Evolutionary conservation across 2,888 invertebrate genomes (phyloP), one percentile per base, ranked within the genome.

Genomic region (Lepeophtheirus nordmannii): DNA sequence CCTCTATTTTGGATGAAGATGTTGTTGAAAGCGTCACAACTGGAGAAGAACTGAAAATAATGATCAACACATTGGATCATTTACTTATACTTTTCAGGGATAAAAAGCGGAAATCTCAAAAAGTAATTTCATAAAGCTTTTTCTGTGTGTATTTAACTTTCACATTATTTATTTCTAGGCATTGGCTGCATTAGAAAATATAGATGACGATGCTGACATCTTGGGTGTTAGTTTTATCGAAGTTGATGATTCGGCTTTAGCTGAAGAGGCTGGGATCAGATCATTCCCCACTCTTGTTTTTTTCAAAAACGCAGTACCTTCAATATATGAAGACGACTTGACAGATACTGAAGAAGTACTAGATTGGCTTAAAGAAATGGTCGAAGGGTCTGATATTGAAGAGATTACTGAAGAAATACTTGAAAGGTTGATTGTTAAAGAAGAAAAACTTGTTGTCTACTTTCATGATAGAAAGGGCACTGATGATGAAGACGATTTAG

Each of bases 361-460:
- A 46, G 89, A 89, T 62, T 92, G 92, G 92, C 76, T 92, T 71
- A 78, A 90, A 37, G 89, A 91, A 75, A 91, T 91, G 74, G 72
- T 73, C 58, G 85, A 85, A 73, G 85, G 86, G 1, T 90, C 91
- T 10, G 92, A 91, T 7, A 92, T 92, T 72, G 92, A 92, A 78
- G 91, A 91, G 78, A 89, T 92, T 56, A 90, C 90, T 7, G 91
- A 91, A 75, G 91, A 91, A 78, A 90, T 92, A 72, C 77, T 92
- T 37, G 81, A 82, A 68, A 86, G 86, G 72, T 80, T 92, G 37
- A 88, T 92, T 71, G 86, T 87, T 70, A 88, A 90, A 73, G 88
- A 89, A 73, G 90, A 90, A 80, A 91, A 91, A 74, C 90, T 92
- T 58, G 89, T 89, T n/a, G 90, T 89, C 7, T 90, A 89, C 75